Evolutionary conservation across 2,888 invertebrate species (phyloP).

Genomic region (Phytoseiulus persimilis): DNA sequence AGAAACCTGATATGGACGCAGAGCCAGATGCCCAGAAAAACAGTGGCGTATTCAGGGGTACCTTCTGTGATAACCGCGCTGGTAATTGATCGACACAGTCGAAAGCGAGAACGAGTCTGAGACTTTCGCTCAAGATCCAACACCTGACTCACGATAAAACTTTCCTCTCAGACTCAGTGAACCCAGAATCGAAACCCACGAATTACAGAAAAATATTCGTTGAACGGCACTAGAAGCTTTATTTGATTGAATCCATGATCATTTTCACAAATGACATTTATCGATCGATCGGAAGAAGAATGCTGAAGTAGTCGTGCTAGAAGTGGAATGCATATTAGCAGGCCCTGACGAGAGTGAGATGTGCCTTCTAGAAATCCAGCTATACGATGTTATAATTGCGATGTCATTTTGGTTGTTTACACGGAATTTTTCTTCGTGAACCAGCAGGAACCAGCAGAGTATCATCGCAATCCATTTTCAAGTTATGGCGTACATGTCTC

Average conservation of each 20-base stretch:
- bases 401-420: neutral
- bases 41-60: no score
- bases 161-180: no score
- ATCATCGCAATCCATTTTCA: neutral
- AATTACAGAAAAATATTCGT: neutral
- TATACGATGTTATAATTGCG: neutral
- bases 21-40: no score
- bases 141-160: no score
- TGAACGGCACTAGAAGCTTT: neutral
- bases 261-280: neutral
- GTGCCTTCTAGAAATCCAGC: neutral
- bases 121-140: no score
- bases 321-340: neutral
- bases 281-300: neutral
- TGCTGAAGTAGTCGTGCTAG: neutral
- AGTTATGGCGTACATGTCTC: neutral
- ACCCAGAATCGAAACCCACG: neutral
- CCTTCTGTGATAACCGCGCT: no score
- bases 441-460: neutral
- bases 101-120: no score
- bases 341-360: conserved; percentile 5
- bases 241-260: neutral
- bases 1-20: no score
- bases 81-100: no score
- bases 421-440: neutral